A percentile compares a stretch with the other conserved stretches of the same genome.
phyloP scores from a whole-genome alignment of 92 coral and sea anemone genomes.

The Bergia sp. region DNA sequence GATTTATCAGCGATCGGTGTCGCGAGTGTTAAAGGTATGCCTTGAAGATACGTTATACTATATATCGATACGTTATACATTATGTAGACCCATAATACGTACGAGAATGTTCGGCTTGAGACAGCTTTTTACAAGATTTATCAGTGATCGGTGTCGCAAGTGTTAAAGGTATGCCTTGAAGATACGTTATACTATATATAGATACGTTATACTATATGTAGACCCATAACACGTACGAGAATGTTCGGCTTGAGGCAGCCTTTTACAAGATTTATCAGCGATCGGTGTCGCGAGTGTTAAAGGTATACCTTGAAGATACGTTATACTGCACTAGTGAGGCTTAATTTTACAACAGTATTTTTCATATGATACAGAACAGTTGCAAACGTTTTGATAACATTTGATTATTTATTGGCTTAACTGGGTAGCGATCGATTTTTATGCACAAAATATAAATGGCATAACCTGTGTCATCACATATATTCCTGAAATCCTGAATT shows the following conservation, averaged over 20 bases:
- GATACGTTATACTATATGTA: too few species aligned
- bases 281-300: conserved; percentile 10
- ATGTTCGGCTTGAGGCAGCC: conserved; percentile 29
- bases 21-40: conserved; percentile 9
- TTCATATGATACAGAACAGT: too few species aligned
- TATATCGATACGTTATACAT: too few species aligned
- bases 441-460: too few species aligned
- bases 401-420: too few species aligned
- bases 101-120: conserved; percentile 41
- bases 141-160: conserved; percentile 46
- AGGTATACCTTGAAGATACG: background rate
- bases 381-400: too few species aligned
- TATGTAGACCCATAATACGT: background rate
- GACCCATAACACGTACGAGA: conserved; percentile 16
- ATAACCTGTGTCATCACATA: too few species aligned
- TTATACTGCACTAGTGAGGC: background rate
- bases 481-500: too few species aligned
- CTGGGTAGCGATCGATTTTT: too few species aligned
- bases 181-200: too few species aligned
- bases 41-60: too few species aligned
- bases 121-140: conserved; percentile 20
- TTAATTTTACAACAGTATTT: too few species aligned
- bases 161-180: background rate
- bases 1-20: conserved; percentile 46
- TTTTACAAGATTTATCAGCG: conserved; percentile 46